Conservation (phyloP, 2,888 invertebrate genomes). For the Torymus aiolomorphi region DNA sequence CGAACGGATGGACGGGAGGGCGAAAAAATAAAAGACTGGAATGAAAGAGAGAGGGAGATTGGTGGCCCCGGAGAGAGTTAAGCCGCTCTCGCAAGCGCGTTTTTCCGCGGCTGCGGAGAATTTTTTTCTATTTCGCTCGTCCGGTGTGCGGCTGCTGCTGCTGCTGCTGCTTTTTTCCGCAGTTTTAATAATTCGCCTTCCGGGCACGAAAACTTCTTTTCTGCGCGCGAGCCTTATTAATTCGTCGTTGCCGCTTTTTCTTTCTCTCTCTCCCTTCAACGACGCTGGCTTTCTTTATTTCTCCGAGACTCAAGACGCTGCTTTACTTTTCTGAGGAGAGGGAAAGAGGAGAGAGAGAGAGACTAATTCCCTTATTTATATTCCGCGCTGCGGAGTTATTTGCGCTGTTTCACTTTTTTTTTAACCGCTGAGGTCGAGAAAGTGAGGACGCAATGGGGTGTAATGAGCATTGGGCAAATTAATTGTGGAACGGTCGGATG, state of each 20-base stretch:
- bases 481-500: slow-evolving; percentile 34
- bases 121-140: slow-evolving; percentile 16
- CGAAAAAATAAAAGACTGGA: slow-evolving; percentile 29
- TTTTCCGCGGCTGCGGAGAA: slow-evolving; percentile 16
- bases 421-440: background rate
- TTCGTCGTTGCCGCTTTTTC: slow-evolving; percentile 46
- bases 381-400: slow-evolving; percentile 50
- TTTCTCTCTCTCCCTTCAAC: background rate
- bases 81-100: slow-evolving; percentile 32
- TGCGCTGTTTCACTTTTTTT: slow-evolving; percentile 34
- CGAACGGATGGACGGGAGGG: slow-evolving; percentile 22
- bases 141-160: slow-evolving; percentile 2
- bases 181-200: slow-evolving; percentile 55
- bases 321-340: slow-evolving; percentile 19
- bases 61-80: slow-evolving; percentile 28
- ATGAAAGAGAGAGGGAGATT: slow-evolving; percentile 30
- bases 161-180: slow-evolving; percentile 19
- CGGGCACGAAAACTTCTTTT: slow-evolving; percentile 56
- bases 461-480: slow-evolving; percentile 54
- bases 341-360: no score
- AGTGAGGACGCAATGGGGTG: background rate
- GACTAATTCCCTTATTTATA: slow-evolving; percentile 58
- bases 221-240: slow-evolving; percentile 55
- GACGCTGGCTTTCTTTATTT: slow-evolving; percentile 39
- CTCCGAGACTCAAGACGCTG: background rate